Evolutionary conservation across 2,797 vertebrate species (phyloP), one percentile per base, ranked within the genome.

Genomic region (Clarias fuscus): DNA sequence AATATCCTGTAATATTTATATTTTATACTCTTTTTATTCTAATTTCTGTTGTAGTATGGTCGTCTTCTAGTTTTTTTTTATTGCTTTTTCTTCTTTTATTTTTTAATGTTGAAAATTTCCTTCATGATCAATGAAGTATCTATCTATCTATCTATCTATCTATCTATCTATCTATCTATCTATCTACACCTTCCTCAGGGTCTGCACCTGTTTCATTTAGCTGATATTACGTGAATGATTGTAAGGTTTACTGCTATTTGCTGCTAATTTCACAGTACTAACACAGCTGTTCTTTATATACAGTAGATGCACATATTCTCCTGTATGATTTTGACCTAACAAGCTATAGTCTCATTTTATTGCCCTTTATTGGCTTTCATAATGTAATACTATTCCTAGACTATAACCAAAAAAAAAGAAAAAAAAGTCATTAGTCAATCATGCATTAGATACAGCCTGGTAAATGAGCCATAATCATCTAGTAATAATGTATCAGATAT

Each of bases 361-460:
- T 56, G 48, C 27, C 7, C 56, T 56, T 7, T 53, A 20, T 18
- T 76, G 72, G n/a, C 24, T 27, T 75, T 56, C 17, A 53, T 75
- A 56, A 75, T 75, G 48, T 27, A 75, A 56, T 76, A 30, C 15
- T 18, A 27, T 56, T 58, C 48, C 15, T 30, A 56, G n/a, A 30
- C 48, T 53, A 56, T 56, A 53, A 17, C 22, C 53, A n/a, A 67
- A n/a, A 68, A n/a, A n/a, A n/a, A n/a, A n/a, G n/a, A 67, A 43
- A 56, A 73, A 75, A 24, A 76, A 27, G 73, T 76, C 24, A 76
- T 76, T 56, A 30, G 14, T 76, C 73, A 76, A 5, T 76, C n/a
- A 58, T 58, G 48, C 48, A 27, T 56, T 56, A 56, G 24, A 27
- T 76, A 27, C 40, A 56, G 43, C 14, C 14, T 56, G 48, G 72